These are phyloP conservation scores for Colletes gigas DNA, from an alignment of 1,140 invertebrate genomes.

Conservation along the genomic window DNA sequence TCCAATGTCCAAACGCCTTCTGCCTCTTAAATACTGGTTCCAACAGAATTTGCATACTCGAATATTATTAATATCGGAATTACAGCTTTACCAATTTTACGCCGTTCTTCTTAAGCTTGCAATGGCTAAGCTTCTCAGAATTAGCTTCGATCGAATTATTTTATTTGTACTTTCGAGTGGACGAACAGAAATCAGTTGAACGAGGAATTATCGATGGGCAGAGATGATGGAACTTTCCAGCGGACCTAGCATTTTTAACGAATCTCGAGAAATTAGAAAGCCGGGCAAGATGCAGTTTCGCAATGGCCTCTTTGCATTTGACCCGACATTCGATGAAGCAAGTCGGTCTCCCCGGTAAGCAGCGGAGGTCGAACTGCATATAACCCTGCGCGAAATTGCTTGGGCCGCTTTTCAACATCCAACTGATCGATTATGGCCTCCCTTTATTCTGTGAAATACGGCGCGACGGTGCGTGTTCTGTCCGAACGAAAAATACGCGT, in stretches of 20 bases:
- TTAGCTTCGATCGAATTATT: no score
- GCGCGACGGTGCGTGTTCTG: slow-evolving; percentile 9
- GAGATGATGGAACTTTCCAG: background rate
- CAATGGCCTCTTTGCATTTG: slow-evolving; percentile 52
- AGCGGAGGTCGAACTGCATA: slow-evolving; percentile 45
- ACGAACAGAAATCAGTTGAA: no score
- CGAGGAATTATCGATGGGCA: background rate
- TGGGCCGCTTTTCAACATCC: slow-evolving; percentile 60
- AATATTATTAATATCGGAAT: no score
- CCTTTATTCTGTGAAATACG: slow-evolving; percentile 47
- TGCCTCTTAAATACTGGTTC: no score
- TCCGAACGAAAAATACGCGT: background rate
- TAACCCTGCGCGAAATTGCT: slow-evolving; percentile 55
- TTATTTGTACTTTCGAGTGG: no score
- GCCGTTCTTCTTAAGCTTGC: no score
- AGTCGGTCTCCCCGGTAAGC: slow-evolving; percentile 14
- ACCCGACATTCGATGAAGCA: slow-evolving; percentile 43
- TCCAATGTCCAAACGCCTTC: no score
- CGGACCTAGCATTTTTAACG: slow-evolving; percentile 4
- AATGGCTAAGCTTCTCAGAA: no score
- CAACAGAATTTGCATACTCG: no score
- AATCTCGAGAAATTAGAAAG: slow-evolving; percentile 44
- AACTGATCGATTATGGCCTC: slow-evolving; percentile 62
- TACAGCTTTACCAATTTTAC: no score
- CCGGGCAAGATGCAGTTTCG: slow-evolving; percentile 13